phyloP scores from a whole-genome alignment of 2,888 invertebrate species.

The Scaptomyza tumidula region DNA sequence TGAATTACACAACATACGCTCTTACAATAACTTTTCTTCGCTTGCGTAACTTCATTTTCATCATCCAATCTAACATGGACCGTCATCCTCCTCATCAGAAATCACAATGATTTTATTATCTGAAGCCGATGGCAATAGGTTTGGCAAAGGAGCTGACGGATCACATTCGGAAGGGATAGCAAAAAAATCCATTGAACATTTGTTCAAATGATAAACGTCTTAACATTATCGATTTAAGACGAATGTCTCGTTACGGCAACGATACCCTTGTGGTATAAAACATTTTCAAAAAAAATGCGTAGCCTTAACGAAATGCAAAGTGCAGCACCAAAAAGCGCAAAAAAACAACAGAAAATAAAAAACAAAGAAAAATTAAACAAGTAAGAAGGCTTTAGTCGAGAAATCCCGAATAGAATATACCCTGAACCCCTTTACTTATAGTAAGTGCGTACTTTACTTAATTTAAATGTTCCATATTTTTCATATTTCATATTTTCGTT shows the following conservation, averaged over 20 bases:
- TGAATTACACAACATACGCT: conserved; percentile 9
- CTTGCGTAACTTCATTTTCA: too few relatives aligned
- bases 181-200: not conserved
- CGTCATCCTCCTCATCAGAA: not conserved
- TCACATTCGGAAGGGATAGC: too few relatives aligned
- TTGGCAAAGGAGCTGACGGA: too few relatives aligned
- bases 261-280: conserved; percentile 29
- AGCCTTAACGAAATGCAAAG: conserved; percentile 54
- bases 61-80: too few relatives aligned
- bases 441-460: too few relatives aligned
- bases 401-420: too few relatives aligned
- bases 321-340: conserved; percentile 10
- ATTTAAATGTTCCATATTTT: too few relatives aligned
- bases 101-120: too few relatives aligned
- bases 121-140: too few relatives aligned
- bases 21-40: conserved; percentile 24
- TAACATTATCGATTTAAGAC: not conserved
- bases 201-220: not conserved
- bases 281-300: conserved; percentile 16
- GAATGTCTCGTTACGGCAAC: conserved; percentile 22
- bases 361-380: conserved; percentile 10
- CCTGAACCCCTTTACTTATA: too few relatives aligned
- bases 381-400: too few relatives aligned
- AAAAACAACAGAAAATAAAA: conserved; percentile 27
- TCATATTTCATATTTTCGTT: too few relatives aligned